Percentiles rank a stretch among this genome's conserved stretches.
phyloP scores from a whole-genome alignment of 2,888 invertebrate species.

The Rotaria magnacalcarata region DNA sequence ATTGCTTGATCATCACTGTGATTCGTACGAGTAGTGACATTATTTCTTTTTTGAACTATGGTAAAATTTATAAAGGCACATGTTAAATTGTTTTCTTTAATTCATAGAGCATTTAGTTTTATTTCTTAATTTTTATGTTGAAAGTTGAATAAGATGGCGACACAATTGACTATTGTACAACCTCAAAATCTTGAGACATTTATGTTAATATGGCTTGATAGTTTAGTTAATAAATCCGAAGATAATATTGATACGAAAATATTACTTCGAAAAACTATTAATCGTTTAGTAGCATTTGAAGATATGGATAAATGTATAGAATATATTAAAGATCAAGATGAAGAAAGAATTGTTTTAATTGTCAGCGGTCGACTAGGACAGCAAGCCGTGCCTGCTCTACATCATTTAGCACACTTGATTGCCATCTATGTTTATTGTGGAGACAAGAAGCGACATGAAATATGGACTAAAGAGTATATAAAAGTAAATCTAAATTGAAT shows the following conservation, averaged over 20 bases:
- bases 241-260: neutral
- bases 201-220: neutral
- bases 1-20: neutral
- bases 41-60: no score
- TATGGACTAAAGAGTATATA: neutral
- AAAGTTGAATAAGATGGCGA: no score
- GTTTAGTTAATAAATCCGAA: neutral
- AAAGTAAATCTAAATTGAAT: neutral
- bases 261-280: neutral
- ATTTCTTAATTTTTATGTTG: no score
- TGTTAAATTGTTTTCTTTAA: no score
- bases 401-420: neutral
- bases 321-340: neutral
- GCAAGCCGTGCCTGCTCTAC: neutral
- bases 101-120: no score
- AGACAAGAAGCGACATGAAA: neutral
- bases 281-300: neutral
- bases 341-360: neutral
- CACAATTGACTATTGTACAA: neutral
- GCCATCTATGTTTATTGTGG: neutral
- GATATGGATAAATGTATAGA: neutral
- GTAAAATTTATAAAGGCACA: no score
- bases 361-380: neutral
- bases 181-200: neutral
- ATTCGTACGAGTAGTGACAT: neutral